These are phyloP conservation scores for Urosaurus nigricauda DNA, from an alignment of 2,797 vertebrate species.

Conservation along the genomic window DNA sequence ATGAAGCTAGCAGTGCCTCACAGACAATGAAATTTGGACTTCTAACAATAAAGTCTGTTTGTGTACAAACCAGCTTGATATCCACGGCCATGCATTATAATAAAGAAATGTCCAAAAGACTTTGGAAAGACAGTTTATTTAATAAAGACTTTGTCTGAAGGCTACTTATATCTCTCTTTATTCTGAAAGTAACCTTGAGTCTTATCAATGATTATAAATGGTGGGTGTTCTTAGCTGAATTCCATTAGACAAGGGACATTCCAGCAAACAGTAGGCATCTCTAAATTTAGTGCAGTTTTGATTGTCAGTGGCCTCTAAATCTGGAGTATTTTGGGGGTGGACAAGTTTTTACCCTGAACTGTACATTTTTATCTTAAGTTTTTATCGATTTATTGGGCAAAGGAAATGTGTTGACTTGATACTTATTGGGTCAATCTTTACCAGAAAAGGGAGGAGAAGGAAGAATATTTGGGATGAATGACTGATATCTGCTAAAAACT, in stretches of 20 bases:
- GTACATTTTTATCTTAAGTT: neutral
- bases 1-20: neutral
- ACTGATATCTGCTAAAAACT: no score
- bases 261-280: neutral
- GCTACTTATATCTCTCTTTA: no score
- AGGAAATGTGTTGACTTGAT: neutral
- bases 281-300: neutral
- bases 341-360: no score
- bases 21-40: neutral
- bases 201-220: neutral
- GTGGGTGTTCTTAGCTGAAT: neutral
- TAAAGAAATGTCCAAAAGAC: neutral
- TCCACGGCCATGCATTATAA: constrained; percentile 3
- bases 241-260: neutral
- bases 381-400: neutral
- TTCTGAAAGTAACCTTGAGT: no score
- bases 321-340: neutral
- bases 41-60: constrained; percentile 1
- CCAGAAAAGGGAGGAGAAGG: neutral
- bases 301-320: neutral
- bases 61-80: neutral
- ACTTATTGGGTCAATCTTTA: neutral
- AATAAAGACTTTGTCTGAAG: constrained; percentile 5
- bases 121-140: neutral
- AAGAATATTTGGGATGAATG: neutral